These are phyloP conservation scores for Oncopodura yosiiana DNA, from an alignment of 1,140 invertebrate species.

Conservation along the genomic window DNA sequence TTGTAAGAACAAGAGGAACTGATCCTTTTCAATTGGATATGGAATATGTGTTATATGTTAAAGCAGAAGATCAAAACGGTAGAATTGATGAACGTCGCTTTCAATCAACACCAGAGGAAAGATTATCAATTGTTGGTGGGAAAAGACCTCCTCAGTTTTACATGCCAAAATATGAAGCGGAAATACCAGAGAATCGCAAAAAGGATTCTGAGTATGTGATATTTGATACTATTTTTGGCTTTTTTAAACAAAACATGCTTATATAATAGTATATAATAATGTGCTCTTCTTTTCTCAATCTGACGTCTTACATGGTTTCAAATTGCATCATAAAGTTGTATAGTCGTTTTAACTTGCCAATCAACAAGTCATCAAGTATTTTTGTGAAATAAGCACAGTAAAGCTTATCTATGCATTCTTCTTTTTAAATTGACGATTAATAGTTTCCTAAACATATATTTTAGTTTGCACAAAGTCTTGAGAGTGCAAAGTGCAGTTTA, in stretches of 20 bases:
- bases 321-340: background rate
- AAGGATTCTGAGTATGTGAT: slow-evolving; percentile 85
- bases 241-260: background rate
- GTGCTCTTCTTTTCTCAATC: background rate
- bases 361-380: no score
- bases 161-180: slow-evolving; percentile 81
- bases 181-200: slow-evolving; percentile 90
- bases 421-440: no score
- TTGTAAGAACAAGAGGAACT: slow-evolving; percentile 79
- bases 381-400: no score
- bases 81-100: slow-evolving; percentile 75
- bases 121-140: slow-evolving; percentile 83
- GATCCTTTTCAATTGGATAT: slow-evolving; percentile 89
- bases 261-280: slow-evolving; percentile 5
- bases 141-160: slow-evolving; percentile 90
- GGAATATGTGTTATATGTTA: slow-evolving; percentile 91
- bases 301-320: background rate
- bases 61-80: slow-evolving; percentile 90
- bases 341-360: no score
- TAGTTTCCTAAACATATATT: no score
- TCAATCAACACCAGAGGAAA: slow-evolving; percentile 81
- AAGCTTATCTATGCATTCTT: no score
- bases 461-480: no score
- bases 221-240: background rate
- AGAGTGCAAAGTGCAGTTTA: no score